These are phyloP conservation scores for Donacobius atricapilla DNA, from an alignment of 2,113 vertebrate genomes.

Conservation along the genomic window DNA sequence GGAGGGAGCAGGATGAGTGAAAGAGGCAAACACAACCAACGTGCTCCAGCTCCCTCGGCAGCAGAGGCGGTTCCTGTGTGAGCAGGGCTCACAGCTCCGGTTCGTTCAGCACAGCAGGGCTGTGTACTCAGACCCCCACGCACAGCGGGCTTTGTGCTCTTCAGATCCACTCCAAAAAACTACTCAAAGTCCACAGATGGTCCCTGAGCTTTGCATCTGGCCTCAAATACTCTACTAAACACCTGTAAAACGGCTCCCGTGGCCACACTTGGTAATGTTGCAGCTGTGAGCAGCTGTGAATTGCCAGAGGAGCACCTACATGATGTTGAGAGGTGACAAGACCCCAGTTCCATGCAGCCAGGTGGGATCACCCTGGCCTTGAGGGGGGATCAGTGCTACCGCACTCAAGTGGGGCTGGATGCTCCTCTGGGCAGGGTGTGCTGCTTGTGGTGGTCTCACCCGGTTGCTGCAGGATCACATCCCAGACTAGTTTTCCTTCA, in stretches of 20 bases:
- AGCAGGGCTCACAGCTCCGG: neutral
- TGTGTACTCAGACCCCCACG: accelerated
- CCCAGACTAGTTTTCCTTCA: neutral
- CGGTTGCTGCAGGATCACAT: neutral
- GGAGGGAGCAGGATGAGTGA: neutral
- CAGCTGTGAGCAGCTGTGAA: neutral
- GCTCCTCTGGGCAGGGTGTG: neutral
- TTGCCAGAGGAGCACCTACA: neutral
- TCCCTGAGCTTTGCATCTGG: neutral
- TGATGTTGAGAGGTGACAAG: neutral
- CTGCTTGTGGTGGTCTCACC: accelerated
- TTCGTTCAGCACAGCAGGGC: neutral
- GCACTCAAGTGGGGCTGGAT: accelerated
- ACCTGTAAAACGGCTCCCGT: accelerated
- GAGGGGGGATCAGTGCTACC: neutral
- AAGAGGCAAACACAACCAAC: neutral
- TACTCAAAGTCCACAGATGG: neutral
- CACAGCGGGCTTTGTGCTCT: neutral
- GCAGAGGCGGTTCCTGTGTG: neutral
- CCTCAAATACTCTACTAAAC: neutral
- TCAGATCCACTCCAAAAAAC: neutral
- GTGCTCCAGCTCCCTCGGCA: neutral
- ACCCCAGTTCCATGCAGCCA: neutral
- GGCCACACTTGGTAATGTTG: accelerated
- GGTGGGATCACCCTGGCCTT: neutral